Base-by-base conservation (phyloP, 2,113 vertebrate species). In the Zapus hudsonius region DNA sequence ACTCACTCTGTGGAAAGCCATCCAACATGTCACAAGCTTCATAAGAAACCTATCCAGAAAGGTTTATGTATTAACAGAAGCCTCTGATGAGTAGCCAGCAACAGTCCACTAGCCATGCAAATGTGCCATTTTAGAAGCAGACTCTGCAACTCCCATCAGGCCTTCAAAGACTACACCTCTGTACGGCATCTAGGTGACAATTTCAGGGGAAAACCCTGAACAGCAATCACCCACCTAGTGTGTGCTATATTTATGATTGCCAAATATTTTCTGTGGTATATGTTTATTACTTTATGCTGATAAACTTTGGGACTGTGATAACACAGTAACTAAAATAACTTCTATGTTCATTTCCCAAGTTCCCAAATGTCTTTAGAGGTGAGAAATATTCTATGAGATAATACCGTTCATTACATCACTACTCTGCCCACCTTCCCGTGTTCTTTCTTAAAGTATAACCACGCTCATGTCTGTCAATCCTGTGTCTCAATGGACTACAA, bases 301-400 rank as follows among this genome's bases (percentile, higher is more conserved):
- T 55, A 57, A 85, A 3, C 70, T 76, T 40, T 72, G n/a, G 57
- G 33, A 27, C 57, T 84, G 33, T 74, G 75, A 29, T 84, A 64
- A 75, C 2, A 73, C 9, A 63, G 38, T 66, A 57, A 91, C 55
- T 80, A 80, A 69, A 27, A 73, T 20, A 63, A 19, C 27, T 31
- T 7, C 59, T 66, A 22, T 61, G 11, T n/a, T 80, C 22, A 67
- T 91, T 84, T 91, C 74, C 33, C 2, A 31, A 90, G 31, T 84
- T 22, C 47, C 57, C 73, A 72, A 78, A 89, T 82, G n/a, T 78
- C 55, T 91, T 70, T 91, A 8, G 83, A 94, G 16, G 29, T 83
- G 5, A 73, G 47, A 91, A 63, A 89, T 40, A 55, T 72, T 78
- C 78, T 7, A 17, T 85, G 78, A 87, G 55, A 81, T 69, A 84